These are phyloP conservation scores for Amphipyra berbera DNA, from an alignment of 2,888 invertebrate species.

Conservation along the genomic window DNA sequence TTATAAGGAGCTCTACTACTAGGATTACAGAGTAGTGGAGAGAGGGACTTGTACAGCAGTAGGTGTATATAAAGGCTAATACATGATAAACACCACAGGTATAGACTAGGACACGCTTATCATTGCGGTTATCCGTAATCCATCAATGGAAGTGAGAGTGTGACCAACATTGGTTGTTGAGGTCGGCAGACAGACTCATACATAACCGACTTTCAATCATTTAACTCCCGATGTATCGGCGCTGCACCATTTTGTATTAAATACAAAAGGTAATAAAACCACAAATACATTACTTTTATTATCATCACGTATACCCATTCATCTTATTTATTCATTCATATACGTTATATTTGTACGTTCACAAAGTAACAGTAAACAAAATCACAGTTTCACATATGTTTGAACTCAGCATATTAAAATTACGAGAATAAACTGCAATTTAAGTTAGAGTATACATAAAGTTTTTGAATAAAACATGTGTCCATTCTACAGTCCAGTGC, in stretches of 20 bases:
- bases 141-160: constrained; percentile 12
- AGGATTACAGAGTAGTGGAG: no score
- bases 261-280: constrained; percentile 47
- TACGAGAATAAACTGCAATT: constrained; percentile 28
- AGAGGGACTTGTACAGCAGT: no score
- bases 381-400: constrained; percentile 8
- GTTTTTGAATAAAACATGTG: constrained; percentile 45
- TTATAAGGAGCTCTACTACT: no score
- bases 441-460: constrained; percentile 33
- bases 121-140: constrained; percentile 26
- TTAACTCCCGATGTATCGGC: constrained; percentile 16
- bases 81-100: no score
- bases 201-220: constrained; percentile 48
- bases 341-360: not conserved
- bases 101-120: not conserved
- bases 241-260: constrained; percentile 43
- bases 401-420: constrained; percentile 15
- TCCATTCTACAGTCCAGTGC: constrained; percentile 36
- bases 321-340: constrained; percentile 23
- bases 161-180: constrained; percentile 19
- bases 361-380: constrained; percentile 16
- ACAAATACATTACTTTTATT: constrained; percentile 46
- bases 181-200: constrained; percentile 36
- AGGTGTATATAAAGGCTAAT: no score
- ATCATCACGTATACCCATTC: constrained; percentile 38